A percentile compares a stretch with the other conserved stretches of the same genome.
phyloP scores from a whole-genome alignment of 1,140 invertebrate species.

The Penaeus chinensis region DNA sequence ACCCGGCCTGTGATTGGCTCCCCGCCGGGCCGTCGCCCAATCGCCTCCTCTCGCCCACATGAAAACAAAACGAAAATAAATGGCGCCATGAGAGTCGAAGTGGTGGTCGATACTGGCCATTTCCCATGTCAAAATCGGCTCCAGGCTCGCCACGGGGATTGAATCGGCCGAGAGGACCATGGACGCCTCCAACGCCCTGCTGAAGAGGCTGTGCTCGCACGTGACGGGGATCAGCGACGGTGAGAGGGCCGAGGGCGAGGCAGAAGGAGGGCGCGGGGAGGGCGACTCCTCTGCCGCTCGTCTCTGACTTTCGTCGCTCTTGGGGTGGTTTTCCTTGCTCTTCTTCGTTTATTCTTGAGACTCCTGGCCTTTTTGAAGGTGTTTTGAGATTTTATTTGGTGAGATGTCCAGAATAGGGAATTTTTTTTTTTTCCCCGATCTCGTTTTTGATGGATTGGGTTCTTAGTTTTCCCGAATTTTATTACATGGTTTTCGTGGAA shows the following conservation, averaged over 20 bases:
- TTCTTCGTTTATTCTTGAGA: no score
- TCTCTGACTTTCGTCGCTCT: background rate
- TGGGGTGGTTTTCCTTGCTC: no score
- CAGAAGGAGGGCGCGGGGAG: background rate
- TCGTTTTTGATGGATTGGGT: no score
- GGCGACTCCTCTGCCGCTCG: background rate
- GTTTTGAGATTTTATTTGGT: background rate
- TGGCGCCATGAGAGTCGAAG: conserved; percentile 51
- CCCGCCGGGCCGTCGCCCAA: background rate
- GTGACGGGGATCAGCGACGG: conserved; percentile 54
- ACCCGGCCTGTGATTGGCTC: conserved; percentile 38
- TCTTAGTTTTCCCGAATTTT: no score
- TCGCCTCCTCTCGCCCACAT: conserved; percentile 20
- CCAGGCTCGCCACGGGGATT: background rate
- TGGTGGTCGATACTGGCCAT: conserved; percentile 33
- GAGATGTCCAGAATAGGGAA: background rate
- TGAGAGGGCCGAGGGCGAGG: conserved; percentile 9
- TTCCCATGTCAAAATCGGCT: conserved; percentile 2
- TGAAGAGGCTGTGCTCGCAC: conserved; percentile 56
- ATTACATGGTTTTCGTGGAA: no score
- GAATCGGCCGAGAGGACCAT: conserved; percentile 16
- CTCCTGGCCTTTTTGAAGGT: background rate
- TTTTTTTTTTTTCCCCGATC: no score
- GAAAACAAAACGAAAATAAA: conserved; percentile 55
- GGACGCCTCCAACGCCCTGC: conserved; percentile 46